These are phyloP conservation scores for Sinelater perroti DNA, from an alignment of 2,888 invertebrate species.

Conservation along the genomic window DNA sequence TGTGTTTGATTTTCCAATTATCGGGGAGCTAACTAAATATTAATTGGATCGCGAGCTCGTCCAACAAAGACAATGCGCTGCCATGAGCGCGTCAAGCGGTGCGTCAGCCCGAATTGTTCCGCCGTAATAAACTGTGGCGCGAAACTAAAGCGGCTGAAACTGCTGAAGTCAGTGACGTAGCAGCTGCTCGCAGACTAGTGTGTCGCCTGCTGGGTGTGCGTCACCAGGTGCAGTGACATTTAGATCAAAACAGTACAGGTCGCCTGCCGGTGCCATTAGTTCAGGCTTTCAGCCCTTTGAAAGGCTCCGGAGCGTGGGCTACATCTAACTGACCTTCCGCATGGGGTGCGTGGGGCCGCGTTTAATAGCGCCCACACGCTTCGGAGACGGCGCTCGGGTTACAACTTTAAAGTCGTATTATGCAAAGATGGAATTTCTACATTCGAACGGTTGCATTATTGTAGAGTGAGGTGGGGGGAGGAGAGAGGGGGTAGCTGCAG, in stretches of 20 bases:
- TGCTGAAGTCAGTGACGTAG: conserved; percentile 7
- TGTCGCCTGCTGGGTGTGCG: neutral
- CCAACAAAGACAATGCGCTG: neutral
- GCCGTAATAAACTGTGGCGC: conserved; percentile 1
- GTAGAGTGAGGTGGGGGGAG: no score
- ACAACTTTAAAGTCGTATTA: no score
- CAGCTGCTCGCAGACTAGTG: conserved; percentile 4
- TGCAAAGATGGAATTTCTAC: no score
- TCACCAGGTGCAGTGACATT: conserved; percentile 20
- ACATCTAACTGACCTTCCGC: neutral
- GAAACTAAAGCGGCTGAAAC: neutral
- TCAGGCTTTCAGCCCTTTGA: neutral
- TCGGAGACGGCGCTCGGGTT: neutral
- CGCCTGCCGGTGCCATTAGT: no score
- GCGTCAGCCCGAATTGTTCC: neutral
- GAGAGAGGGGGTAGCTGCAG: no score
- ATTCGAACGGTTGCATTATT: no score
- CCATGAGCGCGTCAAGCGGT: no score
- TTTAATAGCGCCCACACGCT: conserved; percentile 3
- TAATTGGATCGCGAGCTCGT: neutral
- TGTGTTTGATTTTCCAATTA: no score
- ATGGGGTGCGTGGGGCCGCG: neutral
- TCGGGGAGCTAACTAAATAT: no score
- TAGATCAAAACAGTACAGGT: conserved; percentile 6
- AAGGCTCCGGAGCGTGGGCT: neutral